Base-by-base conservation (phyloP, 1,140 invertebrate species). In the Calliphora vicina region DNA sequence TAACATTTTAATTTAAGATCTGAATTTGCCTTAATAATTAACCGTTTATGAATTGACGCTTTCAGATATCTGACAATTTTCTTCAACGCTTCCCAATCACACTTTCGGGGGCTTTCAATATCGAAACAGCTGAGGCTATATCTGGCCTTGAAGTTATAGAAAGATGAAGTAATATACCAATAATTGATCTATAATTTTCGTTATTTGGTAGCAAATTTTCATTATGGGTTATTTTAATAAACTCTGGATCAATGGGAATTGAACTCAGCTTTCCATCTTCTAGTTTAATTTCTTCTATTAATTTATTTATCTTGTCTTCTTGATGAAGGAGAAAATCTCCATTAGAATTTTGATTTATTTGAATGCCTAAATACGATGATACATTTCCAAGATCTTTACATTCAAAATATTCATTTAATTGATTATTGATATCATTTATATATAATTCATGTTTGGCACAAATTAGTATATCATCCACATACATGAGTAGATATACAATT, bases 401-500 rank as follows among this genome's bases (percentile, higher is more conserved):
- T 45, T 45, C 43, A 45, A 13, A 13, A 45, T 13, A 45, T 45
- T 45, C 10, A 15, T 74, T 72, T 4, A 72, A 26, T 12, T 74
- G 29, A n/a, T 74, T 42, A n/a, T 74, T 6, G n/a, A 74, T 35
- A 15, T 74, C 15, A 35, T n/a, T 23, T 35, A 35, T n/a, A 74
- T 29, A n/a, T 1, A 17, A n/a, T 9, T 35, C 17, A 17, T 15
- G 15, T 35, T 29, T 74, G 6, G 27, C 26, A 74, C 27, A 29
- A 74, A 74, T 20, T 35, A 74, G 13, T 15, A 74, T 27, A 42
- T 74, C 72, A 74, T 74, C 27, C 1, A 74, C 72, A 74, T 74
- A 74, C n/a, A 74, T n/a, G 2, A 29, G 72, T 35, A 74, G 27
- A 74, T n/a, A 74, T 23, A 42, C 23, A n/a, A 42, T 61, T 20